Conservation (phyloP, 2,888 invertebrate species). For the Ochropleura plecta region DNA sequence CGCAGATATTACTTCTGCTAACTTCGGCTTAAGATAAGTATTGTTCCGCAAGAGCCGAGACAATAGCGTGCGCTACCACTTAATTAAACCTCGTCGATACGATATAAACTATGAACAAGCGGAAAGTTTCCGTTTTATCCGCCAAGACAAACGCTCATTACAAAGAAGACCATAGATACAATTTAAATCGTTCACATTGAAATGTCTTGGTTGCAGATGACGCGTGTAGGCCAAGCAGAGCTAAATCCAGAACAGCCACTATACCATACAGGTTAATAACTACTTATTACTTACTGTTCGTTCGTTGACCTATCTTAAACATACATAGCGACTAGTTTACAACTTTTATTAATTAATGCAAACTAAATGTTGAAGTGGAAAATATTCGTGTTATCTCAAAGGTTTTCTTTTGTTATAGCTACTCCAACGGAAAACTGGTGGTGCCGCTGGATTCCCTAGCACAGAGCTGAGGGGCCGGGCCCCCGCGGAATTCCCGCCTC, state of each 20-base stretch:
- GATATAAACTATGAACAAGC: constrained; percentile 78
- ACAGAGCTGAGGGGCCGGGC: constrained; percentile 87
- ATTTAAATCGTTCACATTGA: constrained; percentile 66
- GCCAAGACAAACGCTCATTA: constrained; percentile 76
- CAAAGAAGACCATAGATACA: constrained; percentile 47
- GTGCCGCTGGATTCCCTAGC: constrained; percentile 91
- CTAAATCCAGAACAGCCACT: constrained; percentile 90
- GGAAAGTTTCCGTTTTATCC: constrained; percentile 80
- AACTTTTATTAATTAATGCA: constrained; percentile 30
- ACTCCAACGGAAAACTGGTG: constrained; percentile 91
- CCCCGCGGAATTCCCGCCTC: constrained; percentile 84
- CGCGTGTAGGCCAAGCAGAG: constrained; percentile 90
- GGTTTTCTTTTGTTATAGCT: constrained; percentile 85
- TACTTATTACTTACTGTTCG: constrained; percentile 64
- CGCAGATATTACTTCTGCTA: constrained; percentile 88
- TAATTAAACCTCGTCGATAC: constrained; percentile 86
- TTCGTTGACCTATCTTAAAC: constrained; percentile 56
- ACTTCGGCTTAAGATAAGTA: constrained; percentile 88
- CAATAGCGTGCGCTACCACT: constrained; percentile 88
- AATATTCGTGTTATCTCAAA: constrained; percentile 61
- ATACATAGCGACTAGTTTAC: constrained; percentile 47
- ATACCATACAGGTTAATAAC: constrained; percentile 89
- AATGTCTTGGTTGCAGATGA: constrained; percentile 89
- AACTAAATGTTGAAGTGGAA: constrained; percentile 2
- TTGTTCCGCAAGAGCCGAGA: constrained; percentile 87